Base-by-base conservation (phyloP, 2,888 invertebrate genomes). In the Coenonympha arcania region DNA sequence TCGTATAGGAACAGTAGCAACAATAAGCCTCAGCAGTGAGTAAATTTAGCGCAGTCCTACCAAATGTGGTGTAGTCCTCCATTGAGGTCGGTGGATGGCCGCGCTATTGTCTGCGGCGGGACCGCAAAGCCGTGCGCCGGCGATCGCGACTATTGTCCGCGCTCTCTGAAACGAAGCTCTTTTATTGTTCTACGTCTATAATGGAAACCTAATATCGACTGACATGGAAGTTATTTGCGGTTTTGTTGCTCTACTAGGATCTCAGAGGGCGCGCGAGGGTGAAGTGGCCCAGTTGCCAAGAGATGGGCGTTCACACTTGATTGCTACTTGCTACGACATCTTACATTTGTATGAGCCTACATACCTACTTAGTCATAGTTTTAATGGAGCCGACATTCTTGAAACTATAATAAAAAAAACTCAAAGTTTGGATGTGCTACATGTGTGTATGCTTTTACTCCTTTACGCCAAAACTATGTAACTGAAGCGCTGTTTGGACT, bases 41-140 rank as follows among this genome's bases (percentile, higher is more conserved):
- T 34, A 28, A 26, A 36, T 34, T 26, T 24, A 16, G 18, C 20
- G 11, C 39, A 28, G 26, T 24, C 15, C 30, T 15, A 20, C 34
- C 43, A 18, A 28, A 43, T 48, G 47, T 51, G 51, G 39, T 40
- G 40, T 11, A 11, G 40, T 24, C 39, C 43, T 24, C 42, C 33
- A 46, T 42, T 36, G 53, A 45, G 53, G 53, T 53, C 37, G 46
- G 46, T 45, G 53, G 50, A 50, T 50, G 53, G 50, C 43, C 31
- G 13, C 20, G 37, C 52, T 42, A 53, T 53, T 53, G 53, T 53
- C 50, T 50, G 50, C 13, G 22, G 34, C 9, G 41, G 41, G 34
- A 37, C 50, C 37, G 50, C 41, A 45, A 50, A 33, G 48, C 48
- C 48, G 30, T 22, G 30, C 9, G 41, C 36, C 31, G 18, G 26